Base-by-base conservation (phyloP, 2,113 vertebrate genomes). In the Microtus montanus region DNA sequence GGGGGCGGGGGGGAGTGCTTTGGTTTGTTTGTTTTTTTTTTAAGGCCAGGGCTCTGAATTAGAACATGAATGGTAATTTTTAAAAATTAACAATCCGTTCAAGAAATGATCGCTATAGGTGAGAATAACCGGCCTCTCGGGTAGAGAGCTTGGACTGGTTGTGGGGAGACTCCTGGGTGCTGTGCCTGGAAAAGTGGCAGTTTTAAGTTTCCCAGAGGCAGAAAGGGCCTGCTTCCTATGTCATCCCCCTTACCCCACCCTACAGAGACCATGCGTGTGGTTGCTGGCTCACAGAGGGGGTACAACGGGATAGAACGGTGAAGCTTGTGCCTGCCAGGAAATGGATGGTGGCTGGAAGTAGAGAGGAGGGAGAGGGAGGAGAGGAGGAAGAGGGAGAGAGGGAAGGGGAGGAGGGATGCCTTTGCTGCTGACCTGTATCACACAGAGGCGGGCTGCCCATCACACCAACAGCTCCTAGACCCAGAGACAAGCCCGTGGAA, bases 21-120 rank as follows among this genome's bases (percentile, higher is more conserved):
- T 58, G 20, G 1, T 80, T 26, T n/a, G n/a, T 58, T 6, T 6
- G 10, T 3, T 20, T 35, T 68, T 54, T n/a, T 64, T 89, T 90
- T 54, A 54, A 95, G 54, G 87, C 13, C 66, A 96, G 68, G 79
- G 93, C 52, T 87, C 92, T 77, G 77, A 70, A 68, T 77, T 90
- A 80, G 92, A 63, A 49, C 5, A 22, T 92, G 74, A 95, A 74
- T 87, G 79, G 7, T 87, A 24, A 86, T 63, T 89, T 92, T 83
- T 86, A 86, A 95, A 86, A 80, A 88, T 95, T 92, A 94, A 73
- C 87, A 84, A 47, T 83, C 64, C 41, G 28, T 90, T 95, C 73
- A 47, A 64, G 89, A 88, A 64, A 49, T 75, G 73, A 92, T 13
- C 61, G 30, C 15, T 28, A 47, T 47, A 68, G 49, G 28, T 8